Base-by-base conservation (phyloP, 1,140 invertebrate species). In the Mamestra configurata region DNA sequence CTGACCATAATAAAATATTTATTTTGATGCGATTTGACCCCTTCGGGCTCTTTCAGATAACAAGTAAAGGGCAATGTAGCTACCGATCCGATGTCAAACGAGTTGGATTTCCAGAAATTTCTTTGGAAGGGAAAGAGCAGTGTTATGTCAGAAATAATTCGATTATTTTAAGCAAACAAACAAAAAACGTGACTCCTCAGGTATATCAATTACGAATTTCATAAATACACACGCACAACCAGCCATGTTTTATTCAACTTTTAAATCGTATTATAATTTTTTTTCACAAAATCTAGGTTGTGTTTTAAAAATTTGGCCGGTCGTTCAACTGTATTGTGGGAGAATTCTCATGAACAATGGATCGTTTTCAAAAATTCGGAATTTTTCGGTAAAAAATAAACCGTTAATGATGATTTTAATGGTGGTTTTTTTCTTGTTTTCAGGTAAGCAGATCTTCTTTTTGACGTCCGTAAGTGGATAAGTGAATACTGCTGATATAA, bases 301-400 rank as follows among this genome's bases (percentile, higher is more conserved):
- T 84, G 90, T 86, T 88, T 90, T 88, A 89, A 90, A 90, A 93
- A 87, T 86, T 88, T 91, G 86, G 88, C 76, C 92, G 90, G 92
- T 91, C 92, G 70, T 93, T 93, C 86, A 91, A 88, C 91, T 77
- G 66, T 13, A 10, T 20, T 76, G 73, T 72, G 73, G 68, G 53
- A 79, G 79, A 84, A 77, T 66, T 18, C 13, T 51, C 27, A 18
- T 13, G 37, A 72, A 79, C 77, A 79, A 79, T 79, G 57, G 78
- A 27, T 72, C 51, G 37, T 79, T 75, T 79, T 71, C 31, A 55
- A 55, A 68, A 77, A 49, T 11, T 68, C 49, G 27, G 59, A 20
- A 37, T 22, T 77, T 76, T 76, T 43, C 57, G 22, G 73, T 76
- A 76, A 76, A 76, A 76, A 76, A 76, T 61, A 13, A 61, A 79